Evolutionary conservation across 1,140 invertebrate genomes (phyloP), one percentile per base, ranked within the genome.

Genomic region (Stenopsyche tienmushanensis): DNA sequence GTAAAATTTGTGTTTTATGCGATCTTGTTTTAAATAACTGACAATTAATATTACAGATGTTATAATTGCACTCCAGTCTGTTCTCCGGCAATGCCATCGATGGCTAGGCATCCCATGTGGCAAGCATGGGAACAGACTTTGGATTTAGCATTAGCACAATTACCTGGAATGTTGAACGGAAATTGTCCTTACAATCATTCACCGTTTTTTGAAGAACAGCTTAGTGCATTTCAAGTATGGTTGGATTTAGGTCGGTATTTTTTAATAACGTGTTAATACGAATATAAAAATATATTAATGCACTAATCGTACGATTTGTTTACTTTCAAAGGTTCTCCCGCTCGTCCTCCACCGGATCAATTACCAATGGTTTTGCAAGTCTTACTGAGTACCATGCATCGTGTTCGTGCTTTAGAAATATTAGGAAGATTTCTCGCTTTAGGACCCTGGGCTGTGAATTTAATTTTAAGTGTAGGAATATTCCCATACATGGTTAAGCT

Each of bases 191-290:
- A 91, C 77, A 75, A 80, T 13, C 92, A 95, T 76, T 88, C 94
- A 68, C 88, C 92, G 26, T 99, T 99, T 80, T 99, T 99, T 77
- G 91, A 98, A 76, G 94, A 99, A 74, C 97, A 99, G 80, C 82
- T 99, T 44, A 98, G 96, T 20, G 97, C 97, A n/a, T 99, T 99
- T 79, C 91, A 98, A 83, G 90, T 93, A 15, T 99, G 97, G 97
- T 82, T 99, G 1, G 88, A 89, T 23, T 86, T 94, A 55, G 92
- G 84, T 73, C 78, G 77, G 69, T 74, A 71, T 23, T 50, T 58
- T 54, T 54, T 42, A 58, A 24, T 60, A 23, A 13, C 3, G 21
- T 25, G n/a, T n/a, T 17, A 45, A 20, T 15, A 17, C 21, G 21
- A 45, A 45, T 45, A 15, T 13, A 20, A 17, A 15, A 3, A 45